Percentiles rank a stretch among this genome's conserved stretches.
phyloP scores from a whole-genome alignment of 92 coral and sea anemone species.

The Plumapathes pennacea region DNA sequence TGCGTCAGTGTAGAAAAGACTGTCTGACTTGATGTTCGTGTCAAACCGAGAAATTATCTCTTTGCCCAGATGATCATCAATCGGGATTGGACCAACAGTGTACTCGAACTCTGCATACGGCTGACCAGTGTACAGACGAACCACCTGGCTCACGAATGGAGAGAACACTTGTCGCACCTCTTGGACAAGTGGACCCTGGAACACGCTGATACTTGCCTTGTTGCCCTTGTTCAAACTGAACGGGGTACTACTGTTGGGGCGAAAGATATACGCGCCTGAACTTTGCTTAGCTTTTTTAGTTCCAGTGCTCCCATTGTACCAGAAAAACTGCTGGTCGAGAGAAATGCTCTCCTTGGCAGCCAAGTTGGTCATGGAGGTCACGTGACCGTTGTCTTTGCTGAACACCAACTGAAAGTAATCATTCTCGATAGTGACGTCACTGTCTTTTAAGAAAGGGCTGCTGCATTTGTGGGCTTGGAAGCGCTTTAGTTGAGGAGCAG shows the following conservation, averaged over 20 bases:
- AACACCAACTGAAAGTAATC: conserved; percentile 66
- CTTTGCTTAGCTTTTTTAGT: conserved; percentile 48
- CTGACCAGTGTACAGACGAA: conserved; percentile 69
- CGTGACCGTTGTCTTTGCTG: conserved; percentile 62
- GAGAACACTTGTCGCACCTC: conserved; percentile 87
- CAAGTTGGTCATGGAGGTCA: conserved; percentile 73
- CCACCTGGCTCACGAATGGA: conserved; percentile 84
- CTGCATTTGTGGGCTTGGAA: conserved; percentile 4
- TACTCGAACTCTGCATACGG: conserved; percentile 92
- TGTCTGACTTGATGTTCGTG: conserved; percentile 78
- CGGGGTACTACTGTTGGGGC: conserved; percentile 69
- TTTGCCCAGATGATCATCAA: conserved; percentile 73
- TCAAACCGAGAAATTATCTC: conserved; percentile 87
- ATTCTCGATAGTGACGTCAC: conserved; percentile 64
- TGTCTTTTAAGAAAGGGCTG: background rate
- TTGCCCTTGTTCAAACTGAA: conserved; percentile 48
- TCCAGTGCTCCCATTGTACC: conserved; percentile 87
- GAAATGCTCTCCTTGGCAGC: conserved; percentile 41
- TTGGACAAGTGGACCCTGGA: conserved; percentile 73
- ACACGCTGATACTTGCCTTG: conserved; percentile 52
- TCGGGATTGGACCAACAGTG: conserved; percentile 94
- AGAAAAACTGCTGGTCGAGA: conserved; percentile 79
- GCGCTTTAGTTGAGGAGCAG: conserved; percentile 3
- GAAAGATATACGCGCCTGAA: conserved; percentile 91
- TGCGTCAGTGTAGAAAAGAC: conserved; percentile 88